A percentile compares a stretch with the other conserved stretches of the same genome.
Evolutionary conservation across 2,113 vertebrate genomes (phyloP).

Genomic region (Epinephelus moara): DNA sequence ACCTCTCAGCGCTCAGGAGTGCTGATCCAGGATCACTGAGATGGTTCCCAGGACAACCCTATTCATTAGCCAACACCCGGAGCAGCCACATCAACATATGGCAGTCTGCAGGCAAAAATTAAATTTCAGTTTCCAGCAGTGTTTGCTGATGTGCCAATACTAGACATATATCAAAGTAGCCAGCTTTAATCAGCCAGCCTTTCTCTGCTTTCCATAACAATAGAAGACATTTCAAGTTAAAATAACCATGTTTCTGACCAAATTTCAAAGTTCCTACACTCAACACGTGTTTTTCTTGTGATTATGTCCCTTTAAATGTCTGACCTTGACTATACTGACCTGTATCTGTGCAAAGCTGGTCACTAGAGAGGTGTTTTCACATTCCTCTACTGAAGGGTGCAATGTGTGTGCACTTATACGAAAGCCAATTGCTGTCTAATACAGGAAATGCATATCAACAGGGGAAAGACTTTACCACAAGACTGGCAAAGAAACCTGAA

Average conservation of each 20-base stretch:
- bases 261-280: not conserved
- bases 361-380: too few species aligned
- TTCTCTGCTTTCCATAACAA: constrained; percentile 3
- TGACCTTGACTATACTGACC: too few species aligned
- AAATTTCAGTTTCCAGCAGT: constrained; percentile 14
- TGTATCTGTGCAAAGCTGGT: too few species aligned
- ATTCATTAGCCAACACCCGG: constrained; percentile 45
- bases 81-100: constrained; percentile 47
- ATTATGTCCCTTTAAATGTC: too few species aligned
- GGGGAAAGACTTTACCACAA: too few species aligned
- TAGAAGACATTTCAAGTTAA: not conserved
- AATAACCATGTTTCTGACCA: not conserved
- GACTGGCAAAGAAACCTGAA: too few species aligned
- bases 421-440: too few species aligned
- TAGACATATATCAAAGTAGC: not conserved
- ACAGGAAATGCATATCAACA: too few species aligned
- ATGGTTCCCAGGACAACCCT: constrained; percentile 51
- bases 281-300: too few species aligned
- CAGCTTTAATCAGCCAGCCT: not conserved
- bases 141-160: constrained; percentile 36
- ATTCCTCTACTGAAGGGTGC: too few species aligned
- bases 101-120: constrained; percentile 22
- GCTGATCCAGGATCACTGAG: constrained; percentile 57
- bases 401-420: too few species aligned
- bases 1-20: constrained; percentile 21